Evolutionary conservation across 2,113 vertebrate genomes (phyloP).

Genomic region (Ondatra zibethicus): DNA sequence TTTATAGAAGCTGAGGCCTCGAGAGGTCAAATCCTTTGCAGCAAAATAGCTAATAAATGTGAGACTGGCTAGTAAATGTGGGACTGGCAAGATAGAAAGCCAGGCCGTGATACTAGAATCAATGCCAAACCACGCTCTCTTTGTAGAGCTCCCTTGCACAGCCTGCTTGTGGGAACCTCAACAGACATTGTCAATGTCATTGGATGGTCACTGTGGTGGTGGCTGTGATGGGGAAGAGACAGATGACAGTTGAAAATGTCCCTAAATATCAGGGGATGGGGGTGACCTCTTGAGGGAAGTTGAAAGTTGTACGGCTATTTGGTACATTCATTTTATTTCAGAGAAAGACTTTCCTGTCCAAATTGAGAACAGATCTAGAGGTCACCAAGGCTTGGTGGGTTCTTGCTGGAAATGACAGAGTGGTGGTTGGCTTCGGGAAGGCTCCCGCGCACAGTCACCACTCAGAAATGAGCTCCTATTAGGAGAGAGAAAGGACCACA

Average conservation of each 20-base stretch:
- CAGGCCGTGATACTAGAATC: neutral
- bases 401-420: neutral
- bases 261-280: neutral
- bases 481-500: too few species aligned
- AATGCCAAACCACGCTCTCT: neutral
- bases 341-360: neutral
- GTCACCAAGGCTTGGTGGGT: neutral
- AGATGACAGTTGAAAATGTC: neutral
- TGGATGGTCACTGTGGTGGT: neutral
- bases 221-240: neutral
- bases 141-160: fast-evolving
- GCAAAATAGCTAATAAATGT: neutral
- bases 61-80: neutral
- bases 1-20: neutral
- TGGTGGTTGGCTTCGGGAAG: neutral
- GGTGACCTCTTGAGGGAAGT: neutral
- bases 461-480: neutral
- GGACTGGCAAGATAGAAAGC: neutral
- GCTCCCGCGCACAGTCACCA: fast-evolving
- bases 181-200: neutral
- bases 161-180: neutral
- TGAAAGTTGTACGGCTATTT: neutral
- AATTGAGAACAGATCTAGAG: neutral
- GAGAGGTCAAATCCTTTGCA: neutral
- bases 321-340: neutral